phyloP scores from a whole-genome alignment of 92 coral and sea anemone genomes.

The Paragorgia papillata region DNA sequence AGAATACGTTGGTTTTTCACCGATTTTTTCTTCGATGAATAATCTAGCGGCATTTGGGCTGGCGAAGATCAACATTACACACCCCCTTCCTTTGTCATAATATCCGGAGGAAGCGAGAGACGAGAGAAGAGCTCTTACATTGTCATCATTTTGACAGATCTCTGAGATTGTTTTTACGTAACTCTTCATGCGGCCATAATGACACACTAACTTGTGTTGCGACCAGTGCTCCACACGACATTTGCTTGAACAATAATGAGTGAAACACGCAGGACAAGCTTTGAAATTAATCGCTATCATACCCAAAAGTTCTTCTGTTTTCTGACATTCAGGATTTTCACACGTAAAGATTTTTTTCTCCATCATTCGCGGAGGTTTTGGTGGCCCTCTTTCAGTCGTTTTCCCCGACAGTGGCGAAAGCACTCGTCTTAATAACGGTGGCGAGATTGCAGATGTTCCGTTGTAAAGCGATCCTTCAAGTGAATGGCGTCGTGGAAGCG shows the following conservation, averaged over 20 bases:
- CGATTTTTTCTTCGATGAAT: conserved; percentile 77
- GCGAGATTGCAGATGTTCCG: neutral
- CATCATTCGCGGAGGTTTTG: conserved; percentile 97
- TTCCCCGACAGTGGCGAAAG: neutral
- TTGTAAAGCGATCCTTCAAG: conserved; percentile 8
- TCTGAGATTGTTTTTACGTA: conserved; percentile 79
- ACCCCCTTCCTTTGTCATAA: conserved; percentile 86
- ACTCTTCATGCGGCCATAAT: conserved; percentile 85
- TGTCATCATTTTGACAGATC: conserved; percentile 63
- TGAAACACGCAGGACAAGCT: conserved; percentile 93
- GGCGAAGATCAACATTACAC: conserved; percentile 83
- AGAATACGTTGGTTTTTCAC: conserved; percentile 85
- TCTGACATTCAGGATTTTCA: conserved; percentile 87
- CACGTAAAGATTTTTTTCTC: conserved; percentile 85
- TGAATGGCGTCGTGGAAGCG: conserved; percentile 12
- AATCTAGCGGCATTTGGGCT: conserved; percentile 94
- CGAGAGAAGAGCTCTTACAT: conserved; percentile 66
- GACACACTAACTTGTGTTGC: conserved; percentile 74
- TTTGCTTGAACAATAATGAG: conserved; percentile 94
- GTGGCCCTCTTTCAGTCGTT: conserved; percentile 54
- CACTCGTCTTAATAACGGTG: neutral
- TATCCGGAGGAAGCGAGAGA: conserved; percentile 78
- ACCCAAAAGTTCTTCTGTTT: conserved; percentile 86
- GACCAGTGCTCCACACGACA: conserved; percentile 89
- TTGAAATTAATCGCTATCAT: conserved; percentile 91